A percentile compares a stretch with the other conserved stretches of the same genome.
Conservation (phyloP, 1,140 invertebrate genomes). For the Drosophila littoralis region DNA sequence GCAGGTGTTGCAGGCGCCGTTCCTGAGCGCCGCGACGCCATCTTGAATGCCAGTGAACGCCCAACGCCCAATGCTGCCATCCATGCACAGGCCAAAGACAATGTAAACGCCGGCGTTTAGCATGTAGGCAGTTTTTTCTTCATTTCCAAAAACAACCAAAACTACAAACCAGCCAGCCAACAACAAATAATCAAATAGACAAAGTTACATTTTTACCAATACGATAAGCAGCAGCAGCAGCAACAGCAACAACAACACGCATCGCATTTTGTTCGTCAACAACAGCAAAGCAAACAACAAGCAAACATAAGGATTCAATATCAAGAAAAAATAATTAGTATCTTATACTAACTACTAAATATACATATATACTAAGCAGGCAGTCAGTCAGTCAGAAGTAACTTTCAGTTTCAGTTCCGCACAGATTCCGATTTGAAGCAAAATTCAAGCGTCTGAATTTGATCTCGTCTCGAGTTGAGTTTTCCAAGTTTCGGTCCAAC, state of each 20-base stretch:
- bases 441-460: constrained; percentile 83
- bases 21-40: constrained; percentile 56
- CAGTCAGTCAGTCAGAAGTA: constrained; percentile 54
- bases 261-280: constrained; percentile 71
- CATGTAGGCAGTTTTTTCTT: constrained; percentile 78
- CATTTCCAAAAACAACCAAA: constrained; percentile 64
- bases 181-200: constrained; percentile 81
- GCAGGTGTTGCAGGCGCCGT: constrained; percentile 28
- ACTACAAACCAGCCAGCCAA: constrained; percentile 80
- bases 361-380: constrained; percentile 35
- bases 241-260: constrained; percentile 45
- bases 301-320: constrained; percentile 17
- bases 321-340: constrained; percentile 31
- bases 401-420: constrained; percentile 67
- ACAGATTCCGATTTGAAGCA: constrained; percentile 75
- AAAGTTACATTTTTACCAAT: constrained; percentile 78
- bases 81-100: constrained; percentile 58
- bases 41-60: constrained; percentile 62
- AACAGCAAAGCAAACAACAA: constrained; percentile 55
- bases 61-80: constrained; percentile 11
- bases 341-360: constrained; percentile 34
- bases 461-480: constrained; percentile 69
- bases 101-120: constrained; percentile 75
- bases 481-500: constrained; percentile 57
- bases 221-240: constrained; percentile 42